Percentiles rank a stretch among this genome's conserved stretches.
These are phyloP conservation scores for Doryteuthis pealeii DNA, from an alignment of 1,140 invertebrate species.

Conservation along the genomic window DNA sequence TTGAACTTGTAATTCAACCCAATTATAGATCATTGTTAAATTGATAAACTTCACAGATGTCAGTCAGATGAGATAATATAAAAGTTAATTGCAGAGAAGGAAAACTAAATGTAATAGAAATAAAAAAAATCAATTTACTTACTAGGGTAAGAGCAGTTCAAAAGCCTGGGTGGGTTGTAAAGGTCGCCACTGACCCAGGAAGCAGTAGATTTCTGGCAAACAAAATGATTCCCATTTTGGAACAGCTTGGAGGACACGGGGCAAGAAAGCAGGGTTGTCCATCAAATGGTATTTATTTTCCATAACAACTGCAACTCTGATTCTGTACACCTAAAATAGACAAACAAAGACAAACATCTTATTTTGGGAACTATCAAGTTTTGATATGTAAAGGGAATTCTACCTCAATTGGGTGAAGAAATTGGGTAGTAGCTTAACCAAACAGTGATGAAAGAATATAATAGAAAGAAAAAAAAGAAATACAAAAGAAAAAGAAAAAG, in stretches of 20 bases:
- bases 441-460: too few species aligned
- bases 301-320: constrained; percentile 80
- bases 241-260: constrained; percentile 86
- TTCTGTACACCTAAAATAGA: constrained; percentile 41
- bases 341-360: not conserved
- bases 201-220: constrained; percentile 80
- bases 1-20: too few species aligned
- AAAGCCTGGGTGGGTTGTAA: constrained; percentile 84
- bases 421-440: too few species aligned
- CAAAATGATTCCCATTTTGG: constrained; percentile 71
- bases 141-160: constrained; percentile 88
- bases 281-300: constrained; percentile 92
- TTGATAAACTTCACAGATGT: too few species aligned
- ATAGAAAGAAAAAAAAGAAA: too few species aligned
- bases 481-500: too few species aligned
- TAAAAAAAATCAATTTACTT: constrained; percentile 45
- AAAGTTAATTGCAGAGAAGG: not conserved
- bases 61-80: not conserved
- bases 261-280: constrained; percentile 80
- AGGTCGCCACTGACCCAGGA: constrained; percentile 79
- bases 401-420: too few species aligned
- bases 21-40: too few species aligned
- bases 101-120: not conserved
- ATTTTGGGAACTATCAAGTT: too few species aligned
- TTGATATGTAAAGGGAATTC: too few species aligned